Evolutionary conservation across 2,797 vertebrate genomes (phyloP), one percentile per base, ranked within the genome.

Genomic region (Megaceryle alcyon): DNA sequence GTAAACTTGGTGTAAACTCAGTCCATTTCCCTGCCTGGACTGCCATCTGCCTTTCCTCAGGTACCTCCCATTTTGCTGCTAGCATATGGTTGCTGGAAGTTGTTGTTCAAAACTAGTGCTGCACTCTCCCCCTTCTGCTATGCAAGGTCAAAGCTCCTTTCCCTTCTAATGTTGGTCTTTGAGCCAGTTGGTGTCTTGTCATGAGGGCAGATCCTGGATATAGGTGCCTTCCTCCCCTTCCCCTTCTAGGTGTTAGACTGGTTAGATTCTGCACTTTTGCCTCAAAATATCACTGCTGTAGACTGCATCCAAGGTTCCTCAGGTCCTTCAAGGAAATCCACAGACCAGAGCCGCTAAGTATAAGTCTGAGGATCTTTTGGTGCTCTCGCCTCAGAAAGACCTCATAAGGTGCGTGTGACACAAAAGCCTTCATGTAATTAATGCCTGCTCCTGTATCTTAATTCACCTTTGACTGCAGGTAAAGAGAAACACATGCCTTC

Each of bases 161-260:
- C 26, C 31, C 61, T 90, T 94, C 49, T 92, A 7, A 33, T 37
- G 18, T 68, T 87, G 81, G 51, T 88, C 68, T 85, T 91, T 57
- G 48, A 93, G 75, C 78, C 86, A 85, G 22, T 10, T 56, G 18
- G 31, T 72, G 14, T 91, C 43, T 78, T 83, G 73, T 92, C 75
- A 49, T 3, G 20, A 93, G 64, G 68, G 73, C 56, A 68, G 56
- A 92, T 92, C 75, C 76, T 77, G 44, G 78, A 85, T 75, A 44
- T 84, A 96, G 95, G 88, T 96, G 95, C 95, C 92, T 97, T 95
- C 81, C 8, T 90, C 63, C 82, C 44, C n/a, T 70, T 95, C 73
- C 90, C 66, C 76, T 88, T 88, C 43, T 84, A 86, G 54, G 22
- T 82, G 43, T 96, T 96, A 95, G 54, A 70, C 56, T 93, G 83